Conservation (phyloP, 2,888 invertebrate species). For the Xestoiulus laeticollis region DNA sequence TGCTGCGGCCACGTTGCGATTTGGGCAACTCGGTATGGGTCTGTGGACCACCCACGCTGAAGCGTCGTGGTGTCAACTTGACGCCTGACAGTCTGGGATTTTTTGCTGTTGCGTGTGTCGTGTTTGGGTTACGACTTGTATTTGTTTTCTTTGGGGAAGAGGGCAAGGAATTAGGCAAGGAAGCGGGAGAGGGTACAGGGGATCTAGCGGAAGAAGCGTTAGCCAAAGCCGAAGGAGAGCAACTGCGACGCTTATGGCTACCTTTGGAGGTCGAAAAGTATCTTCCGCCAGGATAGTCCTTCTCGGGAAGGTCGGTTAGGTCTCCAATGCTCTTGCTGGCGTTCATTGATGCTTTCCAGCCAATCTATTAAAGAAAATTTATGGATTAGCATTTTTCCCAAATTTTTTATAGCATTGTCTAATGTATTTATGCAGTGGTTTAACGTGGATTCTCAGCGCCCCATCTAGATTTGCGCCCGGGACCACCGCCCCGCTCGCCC, state of each 20-base stretch:
- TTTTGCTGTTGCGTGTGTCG: neutral
- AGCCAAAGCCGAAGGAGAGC: slow-evolving; percentile 56
- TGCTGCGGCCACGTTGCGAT: neutral
- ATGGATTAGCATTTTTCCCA: neutral
- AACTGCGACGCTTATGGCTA: slow-evolving; percentile 57
- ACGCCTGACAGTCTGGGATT: neutral
- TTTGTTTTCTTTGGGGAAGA: slow-evolving; percentile 50
- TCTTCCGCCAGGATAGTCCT: slow-evolving; percentile 63
- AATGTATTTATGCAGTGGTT: too few species aligned
- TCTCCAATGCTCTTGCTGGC: slow-evolving; percentile 88
- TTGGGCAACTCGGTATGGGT: neutral
- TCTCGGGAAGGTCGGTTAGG: slow-evolving; percentile 76
- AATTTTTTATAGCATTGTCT: too few species aligned
- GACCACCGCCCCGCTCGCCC: too few species aligned
- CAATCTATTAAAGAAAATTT: slow-evolving; percentile 69
- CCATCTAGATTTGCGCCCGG: too few species aligned
- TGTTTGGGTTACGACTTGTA: neutral
- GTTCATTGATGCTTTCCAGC: slow-evolving; percentile 80
- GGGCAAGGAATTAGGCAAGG: slow-evolving; percentile 53
- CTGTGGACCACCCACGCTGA: neutral
- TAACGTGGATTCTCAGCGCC: too few species aligned
- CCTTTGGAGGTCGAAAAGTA: slow-evolving; percentile 57
- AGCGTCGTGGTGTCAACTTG: neutral
- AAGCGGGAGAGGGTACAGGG: slow-evolving; percentile 48
- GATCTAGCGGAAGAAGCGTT: slow-evolving; percentile 45